These are phyloP conservation scores for Cepaea hortensis DNA, from an alignment of 2,888 invertebrate genomes.

Conservation along the genomic window DNA sequence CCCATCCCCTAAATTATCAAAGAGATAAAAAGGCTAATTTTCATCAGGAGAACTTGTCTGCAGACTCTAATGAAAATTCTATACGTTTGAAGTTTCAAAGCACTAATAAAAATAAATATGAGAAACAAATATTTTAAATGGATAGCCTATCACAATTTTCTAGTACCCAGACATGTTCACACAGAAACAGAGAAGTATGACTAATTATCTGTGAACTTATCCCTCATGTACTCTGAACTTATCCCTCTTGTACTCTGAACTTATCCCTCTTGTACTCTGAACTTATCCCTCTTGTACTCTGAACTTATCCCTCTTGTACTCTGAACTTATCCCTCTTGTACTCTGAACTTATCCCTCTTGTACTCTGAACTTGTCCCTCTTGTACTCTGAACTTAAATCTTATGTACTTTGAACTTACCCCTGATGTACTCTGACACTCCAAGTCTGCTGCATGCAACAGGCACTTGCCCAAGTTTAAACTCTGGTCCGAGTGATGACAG, in stretches of 20 bases:
- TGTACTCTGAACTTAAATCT: too few species aligned
- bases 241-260: slow-evolving; percentile 79
- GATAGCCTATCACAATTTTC: too few species aligned
- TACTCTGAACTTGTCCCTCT: slow-evolving; percentile 79
- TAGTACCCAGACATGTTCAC: too few species aligned
- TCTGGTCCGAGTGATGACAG: slow-evolving; percentile 87
- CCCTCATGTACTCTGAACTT: slow-evolving; percentile 78
- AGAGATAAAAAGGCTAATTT: too few species aligned
- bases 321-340: slow-evolving; percentile 78
- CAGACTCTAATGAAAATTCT: too few species aligned
- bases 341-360: slow-evolving; percentile 79
- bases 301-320: slow-evolving; percentile 79
- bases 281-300: slow-evolving; percentile 79
- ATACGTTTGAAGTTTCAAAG: too few species aligned
- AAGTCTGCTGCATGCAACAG: slow-evolving; percentile 84
- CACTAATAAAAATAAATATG: too few species aligned
- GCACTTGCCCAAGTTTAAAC: slow-evolving; percentile 92
- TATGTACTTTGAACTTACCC: too few species aligned
- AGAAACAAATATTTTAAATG: too few species aligned
- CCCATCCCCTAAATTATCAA: too few species aligned
- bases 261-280: slow-evolving; percentile 79
- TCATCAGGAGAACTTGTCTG: too few species aligned
- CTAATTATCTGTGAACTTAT: slow-evolving; percentile 60
- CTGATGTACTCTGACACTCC: slow-evolving; percentile 80
- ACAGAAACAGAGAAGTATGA: too few species aligned